Percentiles rank a stretch among this genome's conserved stretches.
These are phyloP conservation scores for Drosophila testacea DNA, from an alignment of 2,888 invertebrate genomes.

Conservation along the genomic window DNA sequence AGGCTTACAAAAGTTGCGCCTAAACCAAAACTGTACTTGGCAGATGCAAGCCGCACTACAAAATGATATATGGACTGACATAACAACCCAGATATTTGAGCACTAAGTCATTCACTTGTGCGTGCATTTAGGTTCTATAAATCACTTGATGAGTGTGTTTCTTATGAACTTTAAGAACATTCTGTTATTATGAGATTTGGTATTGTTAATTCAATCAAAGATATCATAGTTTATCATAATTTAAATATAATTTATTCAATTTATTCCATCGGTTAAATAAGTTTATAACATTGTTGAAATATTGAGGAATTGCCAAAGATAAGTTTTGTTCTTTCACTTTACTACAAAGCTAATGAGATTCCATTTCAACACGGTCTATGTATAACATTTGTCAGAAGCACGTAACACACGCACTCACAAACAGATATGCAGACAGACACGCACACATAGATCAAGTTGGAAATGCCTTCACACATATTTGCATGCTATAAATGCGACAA, in stretches of 20 bases:
- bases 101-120: conserved; percentile 39
- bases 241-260: background rate
- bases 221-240: background rate
- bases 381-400: conserved; percentile 38
- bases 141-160: conserved; percentile 44
- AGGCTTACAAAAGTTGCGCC: conserved; percentile 37
- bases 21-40: conserved; percentile 35
- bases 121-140: conserved; percentile 39
- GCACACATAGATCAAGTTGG: conserved; percentile 39
- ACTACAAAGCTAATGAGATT: conserved; percentile 30
- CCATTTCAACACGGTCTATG: conserved; percentile 22
- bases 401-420: conserved; percentile 16
- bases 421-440: background rate
- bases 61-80: conserved; percentile 47
- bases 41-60: conserved; percentile 53
- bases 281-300: background rate
- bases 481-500: conserved; percentile 44
- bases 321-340: conserved; percentile 4
- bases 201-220: conserved; percentile 7
- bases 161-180: conserved; percentile 27
- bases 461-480: conserved; percentile 56
- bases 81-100: conserved; percentile 36
- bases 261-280: background rate
- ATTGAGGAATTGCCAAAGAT: background rate
- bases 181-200: conserved; percentile 11